Conservation (phyloP, 1,140 invertebrate genomes). For the Euglossa dilemma region DNA sequence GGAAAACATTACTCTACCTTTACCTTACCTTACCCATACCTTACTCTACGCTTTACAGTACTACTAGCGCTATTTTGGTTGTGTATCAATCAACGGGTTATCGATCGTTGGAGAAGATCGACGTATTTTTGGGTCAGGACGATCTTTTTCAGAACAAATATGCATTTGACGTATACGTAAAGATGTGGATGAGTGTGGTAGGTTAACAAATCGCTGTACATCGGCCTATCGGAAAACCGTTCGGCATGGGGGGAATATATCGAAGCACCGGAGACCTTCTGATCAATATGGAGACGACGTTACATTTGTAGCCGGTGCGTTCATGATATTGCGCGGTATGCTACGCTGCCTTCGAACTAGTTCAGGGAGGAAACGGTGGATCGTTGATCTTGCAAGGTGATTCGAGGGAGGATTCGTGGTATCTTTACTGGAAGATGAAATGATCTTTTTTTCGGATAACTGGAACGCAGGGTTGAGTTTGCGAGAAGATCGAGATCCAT, state of each 20-base stretch:
- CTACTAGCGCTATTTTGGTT: no score
- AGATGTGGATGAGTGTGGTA: background rate
- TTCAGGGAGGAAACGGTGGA: background rate
- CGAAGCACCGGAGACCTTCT: constrained; percentile 3
- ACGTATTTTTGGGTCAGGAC: no score
- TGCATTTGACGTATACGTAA: background rate
- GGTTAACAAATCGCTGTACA: constrained; percentile 42
- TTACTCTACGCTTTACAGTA: no score
- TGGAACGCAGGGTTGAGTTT: no score
- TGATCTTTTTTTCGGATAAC: background rate
- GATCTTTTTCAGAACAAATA: background rate
- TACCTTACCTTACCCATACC: no score
- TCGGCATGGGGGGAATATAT: constrained; percentile 9
- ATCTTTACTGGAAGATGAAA: background rate
- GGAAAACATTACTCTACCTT: no score
- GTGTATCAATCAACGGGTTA: no score
- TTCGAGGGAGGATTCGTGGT: background rate
- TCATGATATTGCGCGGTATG: constrained; percentile 10
- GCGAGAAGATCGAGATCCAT: background rate
- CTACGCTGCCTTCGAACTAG: constrained; percentile 6
- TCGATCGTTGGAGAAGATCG: no score
- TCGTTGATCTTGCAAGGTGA: constrained; percentile 8
- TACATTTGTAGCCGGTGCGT: constrained; percentile 29
- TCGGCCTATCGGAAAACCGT: constrained; percentile 7
- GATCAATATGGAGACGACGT: constrained; percentile 49